These are phyloP conservation scores for Dicerorhinus sumatrensis DNA, from an alignment of 2,113 vertebrate species.

Conservation along the genomic window DNA sequence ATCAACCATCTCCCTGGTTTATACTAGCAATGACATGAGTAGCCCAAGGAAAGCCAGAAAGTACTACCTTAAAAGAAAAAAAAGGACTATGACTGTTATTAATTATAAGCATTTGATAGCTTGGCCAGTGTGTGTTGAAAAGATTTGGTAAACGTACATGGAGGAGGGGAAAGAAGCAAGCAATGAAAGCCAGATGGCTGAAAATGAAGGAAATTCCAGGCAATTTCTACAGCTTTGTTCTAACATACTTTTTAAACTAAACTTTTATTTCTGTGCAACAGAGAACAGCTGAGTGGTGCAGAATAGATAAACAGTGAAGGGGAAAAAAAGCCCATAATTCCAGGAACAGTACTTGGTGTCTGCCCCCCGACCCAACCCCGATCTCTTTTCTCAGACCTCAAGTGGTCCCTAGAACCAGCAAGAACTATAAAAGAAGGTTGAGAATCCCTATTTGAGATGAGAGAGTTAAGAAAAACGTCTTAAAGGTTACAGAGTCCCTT, in stretches of 20 bases:
- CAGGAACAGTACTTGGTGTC: conserved; percentile 63
- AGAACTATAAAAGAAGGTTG: conserved; percentile 23
- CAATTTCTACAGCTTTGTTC: conserved; percentile 87
- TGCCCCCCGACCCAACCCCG: neutral
- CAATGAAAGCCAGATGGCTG: conserved; percentile 89
- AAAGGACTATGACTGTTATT: conserved; percentile 80
- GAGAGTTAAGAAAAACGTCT: conserved; percentile 47
- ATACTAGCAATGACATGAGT: conserved; percentile 67
- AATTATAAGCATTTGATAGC: conserved; percentile 85
- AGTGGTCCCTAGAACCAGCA: conserved; percentile 49
- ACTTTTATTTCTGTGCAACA: conserved; percentile 84
- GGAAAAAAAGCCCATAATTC: conserved; percentile 34
- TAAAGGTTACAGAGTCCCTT: conserved; percentile 7
- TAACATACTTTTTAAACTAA: conserved; percentile 85
- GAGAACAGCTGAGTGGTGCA: conserved; percentile 84
- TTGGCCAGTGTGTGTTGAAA: conserved; percentile 84
- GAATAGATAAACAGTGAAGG: conserved; percentile 68
- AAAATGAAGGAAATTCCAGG: conserved; percentile 87
- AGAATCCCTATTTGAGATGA: neutral
- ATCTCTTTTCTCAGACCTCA: conserved; percentile 44
- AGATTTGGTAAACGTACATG: conserved; percentile 84
- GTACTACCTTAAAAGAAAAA: conserved; percentile 69
- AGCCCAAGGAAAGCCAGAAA: conserved; percentile 64
- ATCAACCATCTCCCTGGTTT: conserved; percentile 71
- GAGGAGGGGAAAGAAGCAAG: conserved; percentile 78